Conservation (phyloP, 2,888 invertebrate species). For the Coelopa pilipes region DNA sequence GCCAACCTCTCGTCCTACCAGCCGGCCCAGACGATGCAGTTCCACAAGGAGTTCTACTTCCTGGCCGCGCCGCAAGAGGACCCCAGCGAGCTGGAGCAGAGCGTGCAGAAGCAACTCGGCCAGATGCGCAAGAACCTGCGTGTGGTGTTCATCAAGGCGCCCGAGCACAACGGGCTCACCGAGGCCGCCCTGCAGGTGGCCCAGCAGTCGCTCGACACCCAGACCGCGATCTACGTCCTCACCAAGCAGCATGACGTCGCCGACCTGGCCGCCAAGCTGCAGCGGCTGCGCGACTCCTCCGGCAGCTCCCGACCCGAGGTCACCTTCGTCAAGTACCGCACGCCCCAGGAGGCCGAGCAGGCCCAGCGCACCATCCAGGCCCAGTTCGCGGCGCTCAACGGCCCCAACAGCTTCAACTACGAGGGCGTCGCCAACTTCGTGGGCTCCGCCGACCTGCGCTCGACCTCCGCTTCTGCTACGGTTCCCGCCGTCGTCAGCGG, state of each 20-base stretch:
- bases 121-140: conserved; percentile 49
- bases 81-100: conserved; percentile 26
- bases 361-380: conserved; percentile 55
- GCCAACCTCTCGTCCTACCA: background rate
- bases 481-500: too few species aligned
- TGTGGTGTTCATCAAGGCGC: conserved; percentile 51
- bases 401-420: conserved; percentile 47
- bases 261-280: conserved; percentile 45
- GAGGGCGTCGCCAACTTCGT: conserved; percentile 46
- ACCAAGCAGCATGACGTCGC: conserved; percentile 49
- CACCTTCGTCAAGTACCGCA: conserved; percentile 56
- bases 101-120: conserved; percentile 39
- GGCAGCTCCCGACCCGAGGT: conserved; percentile 53
- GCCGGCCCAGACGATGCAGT: conserved; percentile 27
- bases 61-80: conserved; percentile 50
- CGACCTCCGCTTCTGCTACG: too few species aligned
- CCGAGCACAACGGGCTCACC: conserved; percentile 47
- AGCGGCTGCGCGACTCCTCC: conserved; percentile 35
- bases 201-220: conserved; percentile 43
- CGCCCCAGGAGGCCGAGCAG: conserved; percentile 52
- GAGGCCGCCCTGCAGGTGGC: conserved; percentile 47
- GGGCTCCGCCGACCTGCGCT: conserved; percentile 34
- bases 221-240: conserved; percentile 51
- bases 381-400: conserved; percentile 51
- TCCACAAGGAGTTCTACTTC: conserved; percentile 48